Evolutionary conservation across 2,888 invertebrate species (phyloP), one percentile per base, ranked within the genome.

Genomic region (Strigamia maritima): DNA sequence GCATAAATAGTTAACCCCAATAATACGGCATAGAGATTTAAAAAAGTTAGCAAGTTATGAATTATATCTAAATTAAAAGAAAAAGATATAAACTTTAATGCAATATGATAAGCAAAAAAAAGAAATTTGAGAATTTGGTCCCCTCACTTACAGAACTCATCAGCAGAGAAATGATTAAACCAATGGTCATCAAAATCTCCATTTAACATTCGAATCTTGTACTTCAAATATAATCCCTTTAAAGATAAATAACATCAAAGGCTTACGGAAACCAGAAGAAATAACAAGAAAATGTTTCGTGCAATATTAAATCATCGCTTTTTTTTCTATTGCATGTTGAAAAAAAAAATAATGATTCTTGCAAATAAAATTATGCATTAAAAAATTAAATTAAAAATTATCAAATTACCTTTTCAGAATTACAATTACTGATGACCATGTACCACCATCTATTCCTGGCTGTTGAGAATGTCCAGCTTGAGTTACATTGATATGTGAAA

Each of bases 371-470:
- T n/a, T n/a, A n/a, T n/a, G n/a, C n/a, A n/a, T n/a, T n/a, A n/a
- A n/a, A 44, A 16, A 44, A 16, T 44, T 1, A 7, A 26, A 7
- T 70, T 19, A 14, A 2, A 7, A 2, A 8, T 26, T n/a, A 26
- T 40, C 1, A 35, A 28, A 38, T 81, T 82, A 83, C 91, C 91
- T 88, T 90, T 90, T 26, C 87, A 87, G 65, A 89, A 89, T 91
- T 90, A 84, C 95, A 95, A 84, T 93, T 93, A 81, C 93, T 92
- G 40, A 94, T 87, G 0, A 93, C 95, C 40, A 97, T 90, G 84
- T 94, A 97, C 97, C 97, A 97, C 97, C 97, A 97, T 31, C 96
- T 87, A 84, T 94, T 94, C 76, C 96, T 89, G 0, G 92, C 90
- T 0, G 94, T 94, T 2, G 91, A 87, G 85, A 95, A 96, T 79